Evolutionary conservation across 1,140 invertebrate species (phyloP).

Genomic region (Psix sp.): DNA sequence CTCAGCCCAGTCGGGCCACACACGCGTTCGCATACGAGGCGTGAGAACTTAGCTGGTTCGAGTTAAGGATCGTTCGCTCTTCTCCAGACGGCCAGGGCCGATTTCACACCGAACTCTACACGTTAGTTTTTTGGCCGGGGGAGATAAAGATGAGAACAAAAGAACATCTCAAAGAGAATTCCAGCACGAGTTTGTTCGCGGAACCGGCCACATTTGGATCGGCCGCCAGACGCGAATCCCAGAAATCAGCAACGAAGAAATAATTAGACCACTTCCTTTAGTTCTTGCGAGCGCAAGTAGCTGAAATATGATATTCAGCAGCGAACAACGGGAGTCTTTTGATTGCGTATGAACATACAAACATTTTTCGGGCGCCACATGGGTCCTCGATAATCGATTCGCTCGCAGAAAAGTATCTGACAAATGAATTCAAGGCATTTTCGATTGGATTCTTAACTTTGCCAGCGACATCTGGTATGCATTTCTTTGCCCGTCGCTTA

Average conservation of each 20-base stretch:
- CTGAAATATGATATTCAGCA: too few species aligned
- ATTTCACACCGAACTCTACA: constrained; percentile 68
- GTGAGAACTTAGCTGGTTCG: constrained; percentile 74
- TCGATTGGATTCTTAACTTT: constrained; percentile 62
- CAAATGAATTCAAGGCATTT: constrained; percentile 61
- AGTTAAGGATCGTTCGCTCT: constrained; percentile 22
- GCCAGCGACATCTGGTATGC: constrained; percentile 67
- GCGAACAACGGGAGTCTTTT: constrained; percentile 4
- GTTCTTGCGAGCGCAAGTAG: background rate
- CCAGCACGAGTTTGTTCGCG: constrained; percentile 11
- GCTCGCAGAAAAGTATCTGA: constrained; percentile 16
- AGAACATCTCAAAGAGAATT: constrained; percentile 7
- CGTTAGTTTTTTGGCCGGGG: constrained; percentile 65
- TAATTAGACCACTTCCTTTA: constrained; percentile 27
- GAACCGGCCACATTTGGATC: constrained; percentile 12
- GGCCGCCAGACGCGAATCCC: constrained; percentile 28
- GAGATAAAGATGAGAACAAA: constrained; percentile 28
- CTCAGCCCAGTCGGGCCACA: constrained; percentile 39
- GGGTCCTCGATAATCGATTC: constrained; percentile 40
- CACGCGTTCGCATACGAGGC: constrained; percentile 70
- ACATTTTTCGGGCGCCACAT: constrained; percentile 17
- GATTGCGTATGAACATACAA: constrained; percentile 1
- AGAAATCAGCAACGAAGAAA: constrained; percentile 25
- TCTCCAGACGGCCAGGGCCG: constrained; percentile 50
- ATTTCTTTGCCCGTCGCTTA: constrained; percentile 60